Conservation (phyloP, 64 coral and sea anemone genomes). For the Montipora sp. region DNA sequence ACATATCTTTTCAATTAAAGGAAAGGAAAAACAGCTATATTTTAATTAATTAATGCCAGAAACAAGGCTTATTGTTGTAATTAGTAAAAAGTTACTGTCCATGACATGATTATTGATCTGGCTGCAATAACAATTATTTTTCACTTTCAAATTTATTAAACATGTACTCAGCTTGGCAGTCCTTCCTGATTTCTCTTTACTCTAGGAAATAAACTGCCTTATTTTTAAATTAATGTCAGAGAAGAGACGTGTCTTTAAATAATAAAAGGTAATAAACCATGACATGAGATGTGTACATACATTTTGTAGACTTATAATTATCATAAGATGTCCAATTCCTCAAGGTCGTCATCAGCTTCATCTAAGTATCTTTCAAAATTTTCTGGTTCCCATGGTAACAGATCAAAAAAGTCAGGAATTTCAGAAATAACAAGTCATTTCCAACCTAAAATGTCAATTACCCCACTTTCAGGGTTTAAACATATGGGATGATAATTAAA, state of each 20-base stretch:
- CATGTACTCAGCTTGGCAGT: background rate
- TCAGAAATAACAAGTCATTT: slow-evolving; percentile 17
- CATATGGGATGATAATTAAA: too few relatives aligned
- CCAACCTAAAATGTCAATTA: too few relatives aligned
- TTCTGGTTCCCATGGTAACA: slow-evolving; percentile 8
- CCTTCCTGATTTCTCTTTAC: background rate
- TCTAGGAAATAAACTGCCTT: background rate
- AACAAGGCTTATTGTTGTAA: slow-evolving; percentile 11
- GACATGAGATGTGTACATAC: slow-evolving; percentile 6
- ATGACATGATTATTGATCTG: slow-evolving; percentile 11
- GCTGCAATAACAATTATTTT: background rate
- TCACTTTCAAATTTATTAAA: background rate
- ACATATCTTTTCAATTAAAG: background rate
- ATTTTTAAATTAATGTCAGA: slow-evolving; percentile 12
- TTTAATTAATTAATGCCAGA: slow-evolving; percentile 7
- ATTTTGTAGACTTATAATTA: background rate
- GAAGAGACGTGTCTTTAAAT: background rate
- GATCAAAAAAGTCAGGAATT: slow-evolving; percentile 5
- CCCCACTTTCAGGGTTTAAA: too few relatives aligned
- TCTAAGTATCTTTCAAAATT: slow-evolving; percentile 7
- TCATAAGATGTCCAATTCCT: slow-evolving; percentile 6
- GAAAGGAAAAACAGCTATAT: slow-evolving; percentile 6
- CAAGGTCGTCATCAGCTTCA: background rate
- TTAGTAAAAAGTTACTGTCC: slow-evolving; percentile 5
- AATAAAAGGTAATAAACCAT: slow-evolving; percentile 12